phyloP scores from a whole-genome alignment of 37 sponge, comb jelly and placozoan species.

The Petrosia ficiformis region DNA sequence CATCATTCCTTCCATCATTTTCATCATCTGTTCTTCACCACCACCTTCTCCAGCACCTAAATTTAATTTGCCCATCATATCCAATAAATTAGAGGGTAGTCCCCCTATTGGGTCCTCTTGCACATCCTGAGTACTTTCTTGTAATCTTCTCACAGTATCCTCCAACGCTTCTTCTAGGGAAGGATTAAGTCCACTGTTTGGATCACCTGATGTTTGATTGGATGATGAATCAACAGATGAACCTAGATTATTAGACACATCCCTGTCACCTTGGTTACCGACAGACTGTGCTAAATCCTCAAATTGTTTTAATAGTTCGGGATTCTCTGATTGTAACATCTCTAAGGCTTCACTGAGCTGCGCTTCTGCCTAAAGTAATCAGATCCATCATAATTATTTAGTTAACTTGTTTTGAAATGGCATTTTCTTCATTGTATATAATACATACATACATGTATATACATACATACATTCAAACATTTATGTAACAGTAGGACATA shows the following conservation, averaged over 20 bases:
- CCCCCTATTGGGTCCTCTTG: neutral
- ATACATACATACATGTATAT: too few relatives aligned
- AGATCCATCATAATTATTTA: neutral
- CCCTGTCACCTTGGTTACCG: slow-evolving; percentile 12
- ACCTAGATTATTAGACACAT: slow-evolving; percentile 1
- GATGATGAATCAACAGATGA: neutral
- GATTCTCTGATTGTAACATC: slow-evolving; percentile 43
- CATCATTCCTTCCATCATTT: slow-evolving; percentile 88
- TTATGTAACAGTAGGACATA: too few relatives aligned
- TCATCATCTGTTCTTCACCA: slow-evolving; percentile 55
- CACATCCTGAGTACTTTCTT: neutral
- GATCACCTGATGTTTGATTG: neutral
- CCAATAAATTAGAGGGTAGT: neutral
- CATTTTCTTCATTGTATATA: too few relatives aligned
- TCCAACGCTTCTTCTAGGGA: slow-evolving; percentile 45
- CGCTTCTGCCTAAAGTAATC: slow-evolving; percentile 26
- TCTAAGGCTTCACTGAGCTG: slow-evolving; percentile 57
- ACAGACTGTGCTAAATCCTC: slow-evolving; percentile 34
- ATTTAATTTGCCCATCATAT: neutral
- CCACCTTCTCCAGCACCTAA: slow-evolving; percentile 1
- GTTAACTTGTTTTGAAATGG: too few relatives aligned
- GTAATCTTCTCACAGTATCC: slow-evolving; percentile 43
- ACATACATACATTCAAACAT: too few relatives aligned
- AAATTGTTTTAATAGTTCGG: slow-evolving; percentile 72
- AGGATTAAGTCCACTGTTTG: neutral